phyloP scores from a whole-genome alignment of 2,888 invertebrate species.

The Byasa hedistus region DNA sequence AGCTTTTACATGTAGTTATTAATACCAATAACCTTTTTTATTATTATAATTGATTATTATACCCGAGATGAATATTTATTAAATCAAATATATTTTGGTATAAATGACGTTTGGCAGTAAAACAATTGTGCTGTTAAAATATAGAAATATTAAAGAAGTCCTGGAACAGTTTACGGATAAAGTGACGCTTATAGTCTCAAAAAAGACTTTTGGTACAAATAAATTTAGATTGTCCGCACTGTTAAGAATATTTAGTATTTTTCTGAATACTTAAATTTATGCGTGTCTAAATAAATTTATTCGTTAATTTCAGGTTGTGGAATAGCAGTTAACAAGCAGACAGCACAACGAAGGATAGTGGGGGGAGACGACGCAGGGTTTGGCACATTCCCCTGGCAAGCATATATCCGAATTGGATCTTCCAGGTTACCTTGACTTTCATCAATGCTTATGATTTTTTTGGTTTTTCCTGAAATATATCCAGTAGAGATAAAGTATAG shows the following conservation, averaged over 20 bases:
- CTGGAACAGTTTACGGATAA: too few species aligned
- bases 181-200: too few species aligned
- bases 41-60: too few species aligned
- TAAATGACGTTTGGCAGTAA: too few species aligned
- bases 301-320: conserved; percentile 87
- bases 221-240: neutral
- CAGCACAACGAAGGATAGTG: conserved; percentile 93
- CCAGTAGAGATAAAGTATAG: neutral
- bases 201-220: too few species aligned
- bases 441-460: neutral
- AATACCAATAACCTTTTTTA: too few species aligned
- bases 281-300: neutral
- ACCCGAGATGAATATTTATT: too few species aligned
- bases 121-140: too few species aligned
- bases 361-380: conserved; percentile 97
- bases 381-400: conserved; percentile 97
- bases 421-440: conserved; percentile 80
- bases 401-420: conserved; percentile 95
- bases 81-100: too few species aligned
- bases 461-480: neutral
- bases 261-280: neutral
- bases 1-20: too few species aligned
- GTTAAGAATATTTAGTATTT: neutral
- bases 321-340: conserved; percentile 90
- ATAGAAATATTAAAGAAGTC: too few species aligned